phyloP scores from a whole-genome alignment of 2,113 vertebrate genomes.

The Fulmarus glacialis region DNA sequence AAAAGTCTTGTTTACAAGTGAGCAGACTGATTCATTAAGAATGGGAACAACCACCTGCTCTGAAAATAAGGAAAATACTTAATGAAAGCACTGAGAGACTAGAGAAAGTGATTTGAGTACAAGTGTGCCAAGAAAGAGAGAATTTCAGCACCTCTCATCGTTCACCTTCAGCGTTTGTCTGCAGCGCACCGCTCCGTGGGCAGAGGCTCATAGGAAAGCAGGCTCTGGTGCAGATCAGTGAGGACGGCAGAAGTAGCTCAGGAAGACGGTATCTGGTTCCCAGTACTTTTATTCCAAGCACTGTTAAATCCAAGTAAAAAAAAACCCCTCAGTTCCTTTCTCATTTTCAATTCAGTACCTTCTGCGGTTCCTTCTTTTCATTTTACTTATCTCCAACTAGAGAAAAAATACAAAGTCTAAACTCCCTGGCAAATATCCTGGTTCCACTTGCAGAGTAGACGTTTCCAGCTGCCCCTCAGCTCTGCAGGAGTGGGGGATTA shows the following conservation, averaged over 20 bases:
- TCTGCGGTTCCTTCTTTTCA: background rate
- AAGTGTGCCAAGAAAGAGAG: background rate
- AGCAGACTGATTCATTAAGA: slow-evolving; percentile 24
- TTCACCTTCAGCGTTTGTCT: background rate
- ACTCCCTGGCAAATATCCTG: background rate
- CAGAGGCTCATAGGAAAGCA: background rate
- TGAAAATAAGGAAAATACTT: background rate
- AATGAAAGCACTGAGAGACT: background rate
- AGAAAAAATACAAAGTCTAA: background rate
- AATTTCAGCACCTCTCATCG: rapidly evolving
- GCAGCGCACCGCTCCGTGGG: rapidly evolving
- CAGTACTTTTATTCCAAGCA: background rate
- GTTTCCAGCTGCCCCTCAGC: background rate
- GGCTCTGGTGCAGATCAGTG: background rate
- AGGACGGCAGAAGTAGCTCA: rapidly evolving
- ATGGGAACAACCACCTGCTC: slow-evolving; percentile 1
- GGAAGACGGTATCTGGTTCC: background rate
- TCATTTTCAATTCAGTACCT: background rate
- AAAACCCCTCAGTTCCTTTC: background rate
- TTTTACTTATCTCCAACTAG: background rate
- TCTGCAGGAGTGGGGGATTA: background rate
- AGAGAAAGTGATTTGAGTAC: background rate
- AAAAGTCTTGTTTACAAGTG: slow-evolving; percentile 46
- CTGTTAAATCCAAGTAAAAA: background rate
- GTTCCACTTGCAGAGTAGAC: background rate